Evolutionary conservation across 2,888 invertebrate genomes (phyloP).

Genomic region (Carcina quercana): DNA sequence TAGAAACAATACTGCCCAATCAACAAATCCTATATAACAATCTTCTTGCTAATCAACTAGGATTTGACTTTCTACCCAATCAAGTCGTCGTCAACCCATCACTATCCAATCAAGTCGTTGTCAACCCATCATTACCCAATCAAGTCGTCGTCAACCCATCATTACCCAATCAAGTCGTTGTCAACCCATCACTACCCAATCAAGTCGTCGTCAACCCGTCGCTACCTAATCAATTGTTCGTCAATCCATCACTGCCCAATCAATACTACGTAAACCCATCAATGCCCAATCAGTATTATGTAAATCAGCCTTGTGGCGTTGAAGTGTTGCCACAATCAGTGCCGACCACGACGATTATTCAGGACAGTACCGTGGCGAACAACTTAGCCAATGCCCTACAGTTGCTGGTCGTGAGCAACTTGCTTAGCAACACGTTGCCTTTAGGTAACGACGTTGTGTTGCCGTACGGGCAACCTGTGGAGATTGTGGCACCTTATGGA

Average conservation of each 20-base stretch:
- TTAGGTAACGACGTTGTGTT: constrained; percentile 23
- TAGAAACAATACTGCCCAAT: constrained; percentile 28
- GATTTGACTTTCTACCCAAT: too few relatives aligned
- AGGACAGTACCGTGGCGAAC: constrained; percentile 52
- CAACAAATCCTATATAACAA: too few relatives aligned
- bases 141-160: background rate
- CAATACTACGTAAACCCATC: background rate
- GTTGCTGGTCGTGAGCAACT: constrained; percentile 48
- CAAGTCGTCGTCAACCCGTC: constrained; percentile 13
- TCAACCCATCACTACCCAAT: constrained; percentile 19
- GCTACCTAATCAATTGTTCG: too few relatives aligned
- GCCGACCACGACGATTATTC: constrained; percentile 34
- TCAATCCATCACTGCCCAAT: too few relatives aligned
- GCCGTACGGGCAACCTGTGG: constrained; percentile 7
- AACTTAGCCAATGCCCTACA: constrained; percentile 55
- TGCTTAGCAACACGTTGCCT: constrained; percentile 45
- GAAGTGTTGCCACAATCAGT: constrained; percentile 13
- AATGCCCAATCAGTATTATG: constrained; percentile 15
- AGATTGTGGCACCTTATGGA: background rate
- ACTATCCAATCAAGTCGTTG: too few relatives aligned
- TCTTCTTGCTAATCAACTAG: too few relatives aligned
- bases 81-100: constrained; percentile 11
- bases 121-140: too few relatives aligned
- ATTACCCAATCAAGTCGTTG: constrained; percentile 18
- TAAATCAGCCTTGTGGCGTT: too few relatives aligned